These are phyloP conservation scores for Pogonus chalceus DNA, from an alignment of 1,140 invertebrate species.

Conservation along the genomic window DNA sequence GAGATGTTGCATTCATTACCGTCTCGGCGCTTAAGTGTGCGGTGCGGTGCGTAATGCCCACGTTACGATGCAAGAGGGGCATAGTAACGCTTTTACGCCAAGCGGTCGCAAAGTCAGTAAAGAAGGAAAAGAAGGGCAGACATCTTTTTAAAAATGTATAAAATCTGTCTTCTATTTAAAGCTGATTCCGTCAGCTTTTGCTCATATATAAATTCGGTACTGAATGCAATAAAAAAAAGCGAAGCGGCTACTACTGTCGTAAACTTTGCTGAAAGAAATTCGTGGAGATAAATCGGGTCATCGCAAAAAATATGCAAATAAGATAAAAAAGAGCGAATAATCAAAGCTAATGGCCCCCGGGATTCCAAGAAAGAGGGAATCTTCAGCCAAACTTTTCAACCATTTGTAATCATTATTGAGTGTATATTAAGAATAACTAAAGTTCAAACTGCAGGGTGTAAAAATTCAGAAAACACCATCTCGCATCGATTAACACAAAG, in stretches of 20 bases:
- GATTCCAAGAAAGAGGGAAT: constrained; percentile 1
- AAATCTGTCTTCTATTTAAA: background rate
- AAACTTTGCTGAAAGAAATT: constrained; percentile 1
- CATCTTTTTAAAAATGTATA: constrained; percentile 4
- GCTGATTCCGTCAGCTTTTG: background rate
- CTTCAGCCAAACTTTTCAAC: background rate
- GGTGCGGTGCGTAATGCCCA: background rate
- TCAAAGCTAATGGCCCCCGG: constrained; percentile 4
- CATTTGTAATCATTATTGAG: constrained; percentile 4
- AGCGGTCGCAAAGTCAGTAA: background rate
- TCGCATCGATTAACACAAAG: no score
- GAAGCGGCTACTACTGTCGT: background rate
- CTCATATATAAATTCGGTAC: background rate
- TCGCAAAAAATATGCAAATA: constrained; percentile 7
- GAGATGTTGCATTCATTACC: no score
- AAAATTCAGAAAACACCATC: no score
- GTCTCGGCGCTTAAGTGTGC: no score
- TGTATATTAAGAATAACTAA: constrained; percentile 3
- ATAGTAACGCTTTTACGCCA: background rate
- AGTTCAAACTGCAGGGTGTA: background rate
- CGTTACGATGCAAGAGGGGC: no score
- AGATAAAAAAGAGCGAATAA: constrained; percentile 5
- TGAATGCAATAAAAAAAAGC: background rate
- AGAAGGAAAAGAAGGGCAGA: background rate
- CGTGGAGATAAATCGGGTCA: constrained; percentile 1